phyloP scores from a whole-genome alignment of 2,113 vertebrate genomes.

The Chroicocephalus ridibundus region DNA sequence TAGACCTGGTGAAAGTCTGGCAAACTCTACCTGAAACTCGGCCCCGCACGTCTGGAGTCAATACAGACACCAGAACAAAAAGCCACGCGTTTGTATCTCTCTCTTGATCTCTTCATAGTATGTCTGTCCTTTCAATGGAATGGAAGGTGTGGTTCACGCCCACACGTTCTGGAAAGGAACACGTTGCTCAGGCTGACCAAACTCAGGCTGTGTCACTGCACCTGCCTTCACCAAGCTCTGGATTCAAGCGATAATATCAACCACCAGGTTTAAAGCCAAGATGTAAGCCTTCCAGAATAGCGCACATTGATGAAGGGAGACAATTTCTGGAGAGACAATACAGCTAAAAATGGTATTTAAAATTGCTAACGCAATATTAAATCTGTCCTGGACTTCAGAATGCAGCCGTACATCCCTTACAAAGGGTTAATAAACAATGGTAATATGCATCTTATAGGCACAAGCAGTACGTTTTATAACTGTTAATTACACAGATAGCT shows the following conservation, averaged over 20 bases:
- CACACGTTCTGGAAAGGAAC: not conserved
- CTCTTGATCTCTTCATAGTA: not conserved
- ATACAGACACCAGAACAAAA: not conserved
- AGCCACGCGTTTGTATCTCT: rapidly evolving
- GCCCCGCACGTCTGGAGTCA: not conserved
- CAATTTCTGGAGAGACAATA: not conserved
- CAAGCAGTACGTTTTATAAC: not conserved
- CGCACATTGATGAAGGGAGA: not conserved
- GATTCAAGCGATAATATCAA: not conserved
- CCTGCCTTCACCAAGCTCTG: not conserved
- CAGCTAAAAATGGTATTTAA: not conserved
- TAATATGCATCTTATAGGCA: not conserved
- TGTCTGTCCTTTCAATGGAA: not conserved
- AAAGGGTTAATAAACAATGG: constrained; percentile 9
- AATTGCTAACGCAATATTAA: not conserved
- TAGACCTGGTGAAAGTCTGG: not conserved
- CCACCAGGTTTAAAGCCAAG: not conserved
- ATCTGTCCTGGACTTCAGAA: not conserved
- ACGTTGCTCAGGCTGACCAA: not conserved
- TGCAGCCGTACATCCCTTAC: not conserved
- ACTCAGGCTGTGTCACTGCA: not conserved
- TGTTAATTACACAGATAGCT: constrained; percentile 47
- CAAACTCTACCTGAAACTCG: not conserved
- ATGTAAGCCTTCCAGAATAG: not conserved
- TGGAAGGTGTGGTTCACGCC: not conserved